Evolutionary conservation across 2,888 invertebrate species (phyloP), one percentile per base, ranked within the genome.

Genomic region (Drosophila kokeensis): DNA sequence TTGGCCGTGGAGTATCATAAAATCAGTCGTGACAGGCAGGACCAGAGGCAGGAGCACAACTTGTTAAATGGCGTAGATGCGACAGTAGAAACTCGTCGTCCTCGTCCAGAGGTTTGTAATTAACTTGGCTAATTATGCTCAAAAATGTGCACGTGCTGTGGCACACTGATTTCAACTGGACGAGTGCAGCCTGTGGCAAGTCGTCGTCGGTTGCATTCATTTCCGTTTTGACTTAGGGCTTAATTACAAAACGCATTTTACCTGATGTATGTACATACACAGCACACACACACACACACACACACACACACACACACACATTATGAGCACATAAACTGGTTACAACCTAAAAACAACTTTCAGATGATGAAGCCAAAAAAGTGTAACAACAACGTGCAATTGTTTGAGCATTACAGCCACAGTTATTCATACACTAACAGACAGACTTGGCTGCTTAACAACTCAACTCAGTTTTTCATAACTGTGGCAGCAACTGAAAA

Each of bases 81-180:
- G 21, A 27, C 10, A 34, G 30, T 11, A 40, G 50, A 24, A 68
- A 61, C 63, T 69, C 34, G 54, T 36, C 55, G 72, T 58, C 68
- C 58, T 68, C 67, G 66, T 58, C 64, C 63, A 84, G 89, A 84
- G 71, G 74, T 83, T 75, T 71, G 77, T 88, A 85, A 85, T 85
- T 85, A 90, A 86, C 83, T 89, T 80, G 87, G 81, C 83, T 90
- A 90, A 90, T 85, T 90, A 90, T 80, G 84, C 62, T 74, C 59
- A 69, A 70, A 77, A 72, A 77, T 80, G 76, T 80, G 76, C 83
- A 90, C 88, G 84, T 84, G 88, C 82, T 69, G 64, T 64, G 60
- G 69, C 67, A 58, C 59, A 57, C 69, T 60, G 57, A 69, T 65
- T 57, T 36, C 32, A 64, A 42, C 40, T 57, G 21, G 57, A n/a